These are phyloP conservation scores for Drosophila leontia DNA, from an alignment of 1,140 invertebrate species.

Conservation along the genomic window DNA sequence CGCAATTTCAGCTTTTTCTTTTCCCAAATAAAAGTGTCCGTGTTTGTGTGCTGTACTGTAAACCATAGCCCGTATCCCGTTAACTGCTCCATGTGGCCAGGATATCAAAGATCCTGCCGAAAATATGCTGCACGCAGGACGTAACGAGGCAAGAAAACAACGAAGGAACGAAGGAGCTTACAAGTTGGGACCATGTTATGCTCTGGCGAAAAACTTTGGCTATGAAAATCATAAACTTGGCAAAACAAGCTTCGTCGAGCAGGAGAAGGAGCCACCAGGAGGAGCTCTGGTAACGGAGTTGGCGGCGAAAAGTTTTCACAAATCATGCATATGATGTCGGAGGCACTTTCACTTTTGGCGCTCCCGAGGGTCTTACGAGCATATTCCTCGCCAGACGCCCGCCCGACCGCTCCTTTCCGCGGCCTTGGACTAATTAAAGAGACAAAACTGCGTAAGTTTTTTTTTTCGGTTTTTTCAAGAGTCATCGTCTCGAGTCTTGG, in stretches of 20 bases:
- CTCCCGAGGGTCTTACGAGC: constrained; percentile 22
- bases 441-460: constrained; percentile 48
- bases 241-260: constrained; percentile 59
- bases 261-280: constrained; percentile 8
- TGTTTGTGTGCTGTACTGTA: not conserved
- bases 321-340: constrained; percentile 81
- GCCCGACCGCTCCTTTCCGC: constrained; percentile 7
- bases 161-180: constrained; percentile 51
- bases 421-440: constrained; percentile 46
- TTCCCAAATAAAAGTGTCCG: not conserved
- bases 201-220: constrained; percentile 73
- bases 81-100: constrained; percentile 18
- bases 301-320: constrained; percentile 73
- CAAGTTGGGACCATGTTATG: constrained; percentile 67
- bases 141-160: constrained; percentile 45
- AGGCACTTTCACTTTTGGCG: constrained; percentile 53
- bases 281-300: constrained; percentile 7
- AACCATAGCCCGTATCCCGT: constrained; percentile 32
- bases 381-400: not conserved
- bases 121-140: constrained; percentile 36
- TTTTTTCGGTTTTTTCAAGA: constrained; percentile 31
- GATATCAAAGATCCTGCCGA: constrained; percentile 62
- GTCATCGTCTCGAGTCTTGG: constrained; percentile 50
- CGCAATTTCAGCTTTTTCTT: not conserved
- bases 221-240: constrained; percentile 82